Conservation (phyloP, 2,797 vertebrate species). For the Moxostoma hubbsi region DNA sequence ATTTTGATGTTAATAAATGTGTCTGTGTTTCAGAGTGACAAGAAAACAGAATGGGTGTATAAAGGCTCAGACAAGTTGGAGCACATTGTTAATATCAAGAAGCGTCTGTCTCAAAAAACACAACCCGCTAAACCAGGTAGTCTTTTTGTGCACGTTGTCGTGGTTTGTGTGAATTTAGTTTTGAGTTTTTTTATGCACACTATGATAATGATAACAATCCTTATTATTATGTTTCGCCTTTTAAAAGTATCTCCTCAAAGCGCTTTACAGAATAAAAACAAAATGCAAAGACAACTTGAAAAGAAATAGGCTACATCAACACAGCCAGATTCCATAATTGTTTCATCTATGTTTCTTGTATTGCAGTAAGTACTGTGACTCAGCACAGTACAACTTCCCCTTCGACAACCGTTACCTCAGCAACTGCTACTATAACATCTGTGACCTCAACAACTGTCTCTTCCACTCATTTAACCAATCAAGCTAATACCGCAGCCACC, state of each 20-base stretch:
- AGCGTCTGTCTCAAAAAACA: conserved; percentile 42
- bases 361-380: neutral
- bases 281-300: too few relatives aligned
- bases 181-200: neutral
- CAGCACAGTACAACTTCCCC: neutral
- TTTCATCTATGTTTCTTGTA: neutral
- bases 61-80: conserved; percentile 86
- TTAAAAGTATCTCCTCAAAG: too few relatives aligned
- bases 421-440: neutral
- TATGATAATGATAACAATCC: too few relatives aligned
- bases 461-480: neutral
- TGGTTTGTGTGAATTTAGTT: neutral
- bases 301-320: too few relatives aligned
- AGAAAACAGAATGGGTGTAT: conserved; percentile 88
- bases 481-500: neutral
- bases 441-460: neutral
- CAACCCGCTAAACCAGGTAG: neutral
- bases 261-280: too few relatives aligned
- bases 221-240: too few relatives aligned
- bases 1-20: neutral
- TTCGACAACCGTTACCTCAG: neutral
- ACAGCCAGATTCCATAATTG: too few relatives aligned
- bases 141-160: neutral
- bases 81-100: conserved; percentile 85
- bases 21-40: conserved; percentile 72